Evolutionary conservation across 2,113 vertebrate genomes (phyloP).

Genomic region (human (Homo sapiens)): DNA sequence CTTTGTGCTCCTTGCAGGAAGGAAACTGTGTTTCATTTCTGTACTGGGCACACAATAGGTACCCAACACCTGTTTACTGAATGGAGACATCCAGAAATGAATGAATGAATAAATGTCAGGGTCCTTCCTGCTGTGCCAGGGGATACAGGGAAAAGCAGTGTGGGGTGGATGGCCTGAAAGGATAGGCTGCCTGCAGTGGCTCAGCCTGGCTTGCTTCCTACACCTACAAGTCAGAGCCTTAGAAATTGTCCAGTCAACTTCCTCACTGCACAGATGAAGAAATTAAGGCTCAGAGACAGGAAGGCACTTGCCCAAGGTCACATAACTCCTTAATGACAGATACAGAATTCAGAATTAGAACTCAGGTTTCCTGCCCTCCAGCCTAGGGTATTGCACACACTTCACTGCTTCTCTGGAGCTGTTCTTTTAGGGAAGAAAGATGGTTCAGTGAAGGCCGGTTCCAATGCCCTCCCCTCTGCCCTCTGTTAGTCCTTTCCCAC

Average conservation of each 20-base stretch:
- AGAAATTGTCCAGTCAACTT: neutral
- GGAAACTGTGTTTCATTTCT: neutral
- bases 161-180: neutral
- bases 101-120: neutral
- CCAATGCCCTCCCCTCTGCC: neutral
- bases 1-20: neutral
- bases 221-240: neutral
- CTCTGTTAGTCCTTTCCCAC: slow-evolving; percentile 26
- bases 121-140: neutral
- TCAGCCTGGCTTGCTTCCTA: neutral
- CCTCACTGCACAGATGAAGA: slow-evolving; percentile 3
- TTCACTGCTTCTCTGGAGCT: neutral
- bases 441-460: neutral
- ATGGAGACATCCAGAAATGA: neutral
- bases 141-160: neutral
- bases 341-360: slow-evolving; percentile 19
- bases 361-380: neutral
- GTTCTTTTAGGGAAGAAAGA: neutral
- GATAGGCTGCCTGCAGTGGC: neutral
- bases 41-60: neutral
- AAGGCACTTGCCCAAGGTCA: slow-evolving; percentile 48
- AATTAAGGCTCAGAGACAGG: neutral
- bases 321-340: neutral
- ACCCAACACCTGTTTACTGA: neutral
- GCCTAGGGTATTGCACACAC: neutral